These are phyloP conservation scores for Ophthalmolycus amberensis DNA, from an alignment of 2,113 vertebrate species.

Conservation along the genomic window DNA sequence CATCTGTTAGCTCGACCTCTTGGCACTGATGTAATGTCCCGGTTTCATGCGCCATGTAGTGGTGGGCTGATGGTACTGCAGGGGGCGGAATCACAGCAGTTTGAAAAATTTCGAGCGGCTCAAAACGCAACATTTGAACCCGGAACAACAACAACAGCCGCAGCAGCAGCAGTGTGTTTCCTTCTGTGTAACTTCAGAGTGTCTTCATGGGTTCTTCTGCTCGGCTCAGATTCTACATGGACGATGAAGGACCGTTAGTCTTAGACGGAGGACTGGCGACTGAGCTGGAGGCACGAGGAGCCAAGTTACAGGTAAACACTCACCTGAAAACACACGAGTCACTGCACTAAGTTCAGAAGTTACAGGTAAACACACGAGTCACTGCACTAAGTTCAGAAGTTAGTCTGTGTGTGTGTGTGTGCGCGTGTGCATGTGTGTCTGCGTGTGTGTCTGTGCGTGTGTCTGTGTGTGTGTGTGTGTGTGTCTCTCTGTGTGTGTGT, in stretches of 20 bases:
- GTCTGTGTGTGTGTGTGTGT: no score
- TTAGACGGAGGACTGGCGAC: constrained; percentile 86
- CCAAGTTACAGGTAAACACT: constrained; percentile 76
- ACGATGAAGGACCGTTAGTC: constrained; percentile 63
- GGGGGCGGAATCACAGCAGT: fast-evolving
- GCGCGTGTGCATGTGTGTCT: no score
- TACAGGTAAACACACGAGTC: no score
- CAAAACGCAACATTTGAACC: constrained; percentile 38
- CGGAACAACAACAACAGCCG: constrained; percentile 63
- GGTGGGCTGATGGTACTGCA: not conserved
- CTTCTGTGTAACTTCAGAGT: no score
- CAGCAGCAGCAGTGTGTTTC: no score
- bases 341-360: no score
- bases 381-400: no score
- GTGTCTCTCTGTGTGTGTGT: no score
- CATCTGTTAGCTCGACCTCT: not conserved
- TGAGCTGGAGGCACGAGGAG: constrained; percentile 83
- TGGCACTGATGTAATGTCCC: no score
- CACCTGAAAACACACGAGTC: no score
- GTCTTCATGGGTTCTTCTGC: constrained; percentile 39
- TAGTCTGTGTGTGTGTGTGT: not conserved
- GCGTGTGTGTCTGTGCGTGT: no score
- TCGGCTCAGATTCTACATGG: constrained; percentile 28
- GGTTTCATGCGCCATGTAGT: constrained; percentile 36
- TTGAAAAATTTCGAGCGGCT: not conserved